These are phyloP conservation scores for Sinella curviseta DNA, from an alignment of 1,140 invertebrate genomes.

Conservation along the genomic window DNA sequence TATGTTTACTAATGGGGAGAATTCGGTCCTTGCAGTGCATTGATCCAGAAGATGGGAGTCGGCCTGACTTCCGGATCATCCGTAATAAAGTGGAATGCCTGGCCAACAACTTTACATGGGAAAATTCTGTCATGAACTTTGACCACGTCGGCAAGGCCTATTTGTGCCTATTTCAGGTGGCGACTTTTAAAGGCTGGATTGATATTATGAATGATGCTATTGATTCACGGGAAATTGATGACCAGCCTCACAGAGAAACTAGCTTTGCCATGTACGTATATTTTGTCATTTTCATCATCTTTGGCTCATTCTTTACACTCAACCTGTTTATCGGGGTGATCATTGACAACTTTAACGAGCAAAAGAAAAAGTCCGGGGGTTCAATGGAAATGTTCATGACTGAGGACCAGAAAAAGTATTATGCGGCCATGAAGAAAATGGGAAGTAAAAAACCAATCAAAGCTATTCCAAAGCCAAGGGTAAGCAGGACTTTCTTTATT, in stretches of 20 bases:
- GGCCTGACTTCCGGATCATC: slow-evolving; percentile 80
- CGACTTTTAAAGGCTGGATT: slow-evolving; percentile 93
- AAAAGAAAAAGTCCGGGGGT: slow-evolving; percentile 97
- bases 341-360: slow-evolving; percentile 98
- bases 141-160: slow-evolving; percentile 97
- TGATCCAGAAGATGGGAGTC: slow-evolving; percentile 72
- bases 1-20: too few relatives aligned
- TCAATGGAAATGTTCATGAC: slow-evolving; percentile 99
- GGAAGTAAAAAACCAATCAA: slow-evolving; percentile 95
- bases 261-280: slow-evolving; percentile 94
- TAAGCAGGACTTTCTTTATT: too few relatives aligned
- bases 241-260: slow-evolving; percentile 87
- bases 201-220: slow-evolving; percentile 97
- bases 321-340: slow-evolving; percentile 98
- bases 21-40: slow-evolving; percentile 68
- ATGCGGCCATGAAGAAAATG: slow-evolving; percentile 99
- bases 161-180: slow-evolving; percentile 96
- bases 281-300: slow-evolving; percentile 93
- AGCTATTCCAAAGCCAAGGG: slow-evolving; percentile 93
- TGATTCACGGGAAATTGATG: slow-evolving; percentile 74
- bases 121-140: slow-evolving; percentile 96
- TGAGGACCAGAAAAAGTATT: slow-evolving; percentile 99
- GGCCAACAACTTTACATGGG: slow-evolving; percentile 89
- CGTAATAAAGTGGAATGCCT: slow-evolving; percentile 79
- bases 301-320: slow-evolving; percentile 95